phyloP scores from a whole-genome alignment of 2,888 invertebrate genomes.

The Heteropelma amictum region DNA sequence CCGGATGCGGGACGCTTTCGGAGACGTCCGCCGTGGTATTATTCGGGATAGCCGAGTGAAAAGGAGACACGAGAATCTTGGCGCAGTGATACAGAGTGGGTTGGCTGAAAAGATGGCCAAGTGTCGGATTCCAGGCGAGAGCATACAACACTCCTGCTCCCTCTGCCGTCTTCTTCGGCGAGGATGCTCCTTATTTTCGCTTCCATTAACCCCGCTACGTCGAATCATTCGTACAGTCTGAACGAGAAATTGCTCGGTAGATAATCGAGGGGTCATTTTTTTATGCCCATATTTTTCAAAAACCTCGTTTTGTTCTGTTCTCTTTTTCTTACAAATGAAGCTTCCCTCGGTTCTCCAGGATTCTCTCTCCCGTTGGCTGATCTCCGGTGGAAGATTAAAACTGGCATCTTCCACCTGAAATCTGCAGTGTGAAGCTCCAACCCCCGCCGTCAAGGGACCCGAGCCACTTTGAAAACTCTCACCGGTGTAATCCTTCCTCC shows the following conservation, averaged over 20 bases:
- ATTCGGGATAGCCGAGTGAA: constrained; percentile 26
- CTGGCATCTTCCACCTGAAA: not conserved
- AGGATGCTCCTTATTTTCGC: constrained; percentile 35
- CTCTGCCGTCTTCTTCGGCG: constrained; percentile 21
- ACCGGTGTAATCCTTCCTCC: constrained; percentile 32
- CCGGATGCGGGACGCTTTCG: constrained; percentile 47
- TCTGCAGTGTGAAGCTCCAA: constrained; percentile 24
- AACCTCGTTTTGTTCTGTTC: not conserved
- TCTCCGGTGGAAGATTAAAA: too few species aligned
- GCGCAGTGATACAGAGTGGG: constrained; percentile 3
- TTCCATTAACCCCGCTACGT: constrained; percentile 22
- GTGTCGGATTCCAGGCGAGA: constrained; percentile 9
- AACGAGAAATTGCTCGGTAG: constrained; percentile 29
- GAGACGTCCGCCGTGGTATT: constrained; percentile 28
- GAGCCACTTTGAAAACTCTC: constrained; percentile 11
- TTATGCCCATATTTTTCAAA: constrained; percentile 9
- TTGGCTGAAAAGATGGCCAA: constrained; percentile 34
- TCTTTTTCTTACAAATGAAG: not conserved
- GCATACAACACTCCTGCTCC: constrained; percentile 12
- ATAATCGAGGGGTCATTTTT: constrained; percentile 10
- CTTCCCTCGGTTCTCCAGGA: not conserved
- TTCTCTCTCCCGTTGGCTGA: not conserved
- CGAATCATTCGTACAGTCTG: constrained; percentile 52
- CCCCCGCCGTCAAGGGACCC: constrained; percentile 25
- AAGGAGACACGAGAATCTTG: not conserved